A percentile compares a stretch with the other conserved stretches of the same genome.
phyloP scores from a whole-genome alignment of 2,888 invertebrate species.

The Diarsia dahlii region DNA sequence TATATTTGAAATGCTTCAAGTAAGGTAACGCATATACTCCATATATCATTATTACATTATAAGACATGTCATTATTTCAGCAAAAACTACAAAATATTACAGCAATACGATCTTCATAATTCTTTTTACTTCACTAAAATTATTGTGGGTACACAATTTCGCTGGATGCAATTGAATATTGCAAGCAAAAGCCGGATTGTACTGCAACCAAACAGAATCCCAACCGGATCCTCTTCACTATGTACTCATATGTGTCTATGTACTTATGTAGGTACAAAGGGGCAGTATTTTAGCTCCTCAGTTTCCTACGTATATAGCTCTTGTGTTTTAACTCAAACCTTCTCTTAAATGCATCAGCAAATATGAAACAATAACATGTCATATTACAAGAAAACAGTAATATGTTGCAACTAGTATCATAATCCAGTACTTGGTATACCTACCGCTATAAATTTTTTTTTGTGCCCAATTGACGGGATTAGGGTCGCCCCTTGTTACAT shows the following conservation, averaged over 20 bases:
- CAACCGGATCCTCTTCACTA: slow-evolving; percentile 9
- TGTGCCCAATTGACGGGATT: no score
- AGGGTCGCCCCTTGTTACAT: no score
- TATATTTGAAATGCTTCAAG: background rate
- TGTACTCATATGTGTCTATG: slow-evolving; percentile 8
- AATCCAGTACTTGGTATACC: no score
- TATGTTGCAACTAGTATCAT: no score
- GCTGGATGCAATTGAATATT: slow-evolving; percentile 32
- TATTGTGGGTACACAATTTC: background rate
- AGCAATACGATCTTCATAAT: background rate
- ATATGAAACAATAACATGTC: background rate
- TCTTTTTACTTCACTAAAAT: background rate
- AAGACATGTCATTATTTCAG: background rate
- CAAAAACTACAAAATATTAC: background rate
- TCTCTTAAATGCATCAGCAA: background rate
- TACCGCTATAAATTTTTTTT: no score
- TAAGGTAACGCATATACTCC: background rate
- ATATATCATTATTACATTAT: background rate
- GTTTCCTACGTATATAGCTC: background rate
- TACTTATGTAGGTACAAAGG: background rate
- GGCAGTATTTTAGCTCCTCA: background rate
- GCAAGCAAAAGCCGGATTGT: background rate
- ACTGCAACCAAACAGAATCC: slow-evolving; percentile 8
- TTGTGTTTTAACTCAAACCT: background rate
- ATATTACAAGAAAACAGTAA: no score